Evolutionary conservation across 2,888 invertebrate genomes (phyloP).

Genomic region (Lacanobia wlatinum): DNA sequence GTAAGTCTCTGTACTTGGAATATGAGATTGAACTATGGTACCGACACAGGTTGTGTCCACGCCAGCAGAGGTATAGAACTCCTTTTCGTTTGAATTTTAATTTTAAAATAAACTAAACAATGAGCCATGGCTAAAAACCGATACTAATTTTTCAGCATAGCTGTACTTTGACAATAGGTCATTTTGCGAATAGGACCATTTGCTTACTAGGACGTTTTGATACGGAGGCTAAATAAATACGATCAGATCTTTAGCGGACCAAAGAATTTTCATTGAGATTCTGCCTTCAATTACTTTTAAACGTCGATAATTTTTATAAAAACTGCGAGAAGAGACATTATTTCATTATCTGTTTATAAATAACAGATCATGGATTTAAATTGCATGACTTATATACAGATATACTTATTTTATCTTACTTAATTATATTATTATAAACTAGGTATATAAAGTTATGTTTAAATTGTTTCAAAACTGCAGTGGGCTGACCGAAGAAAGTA

Average conservation of each 20-base stretch:
- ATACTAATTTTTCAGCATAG: too few relatives aligned
- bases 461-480: conserved; percentile 3
- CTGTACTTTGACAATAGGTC: too few relatives aligned
- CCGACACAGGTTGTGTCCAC: too few relatives aligned
- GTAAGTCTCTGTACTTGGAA: too few relatives aligned
- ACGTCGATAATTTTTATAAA: too few relatives aligned
- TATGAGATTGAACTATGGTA: too few relatives aligned
- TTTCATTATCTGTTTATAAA: conserved; percentile 3
- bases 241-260: not conserved
- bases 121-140: too few relatives aligned
- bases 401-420: conserved; percentile 15
- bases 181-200: too few relatives aligned
- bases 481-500: conserved; percentile 26
- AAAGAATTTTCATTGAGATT: conserved; percentile 5
- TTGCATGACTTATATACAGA: conserved; percentile 34
- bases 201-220: too few relatives aligned
- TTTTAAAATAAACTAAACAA: too few relatives aligned
- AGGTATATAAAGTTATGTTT: not conserved
- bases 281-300: conserved; percentile 1
- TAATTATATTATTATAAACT: not conserved
- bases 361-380: conserved; percentile 5
- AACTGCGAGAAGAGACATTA: not conserved
- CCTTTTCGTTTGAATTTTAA: too few relatives aligned
- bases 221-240: not conserved
- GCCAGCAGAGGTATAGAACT: too few relatives aligned